Evolutionary conservation across 2,888 invertebrate species (phyloP), one percentile per base, ranked within the genome.

Genomic region (Aphrophora alni): DNA sequence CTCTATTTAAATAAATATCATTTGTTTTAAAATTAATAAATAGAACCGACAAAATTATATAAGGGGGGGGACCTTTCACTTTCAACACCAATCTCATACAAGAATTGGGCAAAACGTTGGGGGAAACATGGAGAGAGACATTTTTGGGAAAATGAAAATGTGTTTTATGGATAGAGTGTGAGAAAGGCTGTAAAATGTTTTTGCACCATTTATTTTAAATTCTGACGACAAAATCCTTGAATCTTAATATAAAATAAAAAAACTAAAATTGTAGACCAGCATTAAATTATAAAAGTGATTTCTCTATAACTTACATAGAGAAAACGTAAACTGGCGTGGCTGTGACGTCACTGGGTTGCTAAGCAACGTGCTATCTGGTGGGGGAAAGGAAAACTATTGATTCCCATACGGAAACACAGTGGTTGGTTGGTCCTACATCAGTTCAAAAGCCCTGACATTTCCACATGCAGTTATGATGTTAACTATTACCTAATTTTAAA

Each of bases 261-360:
- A 2, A 44, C 12, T 4, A 44, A 44, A 44, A 44, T 44, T 14
- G 44, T 17, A 44, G 44, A 44, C 44, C 44, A 12, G 3, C 59
- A 59, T 21, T 59, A 59, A 59, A 59, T 59, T 59, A 2, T n/a
- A 59, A 59, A 59, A 59, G 21, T 59, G 59, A 59, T 59, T 21
- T 59, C 59, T 59, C 59, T 59, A 21, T 33, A 8, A n/a, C n/a
- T n/a, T 59, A 59, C 21, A 59, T 21, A 59, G 59, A 59, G n/a
- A 59, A 59, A 59, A 59, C 59, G 59, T 59, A 59, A 59, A 59
- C 59, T 59, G 44, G 44, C 59, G 59, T 59, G 59, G 59, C 59
- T 3, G 21, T 59, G 59, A 59, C 59, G 59, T 59, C 59, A 59
- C 59, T 59, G 21, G 59, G 59, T 59, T 59, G 59, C 59, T 59